phyloP scores from a whole-genome alignment of 1,140 invertebrate species.

The Drosophila pallidifrons region DNA sequence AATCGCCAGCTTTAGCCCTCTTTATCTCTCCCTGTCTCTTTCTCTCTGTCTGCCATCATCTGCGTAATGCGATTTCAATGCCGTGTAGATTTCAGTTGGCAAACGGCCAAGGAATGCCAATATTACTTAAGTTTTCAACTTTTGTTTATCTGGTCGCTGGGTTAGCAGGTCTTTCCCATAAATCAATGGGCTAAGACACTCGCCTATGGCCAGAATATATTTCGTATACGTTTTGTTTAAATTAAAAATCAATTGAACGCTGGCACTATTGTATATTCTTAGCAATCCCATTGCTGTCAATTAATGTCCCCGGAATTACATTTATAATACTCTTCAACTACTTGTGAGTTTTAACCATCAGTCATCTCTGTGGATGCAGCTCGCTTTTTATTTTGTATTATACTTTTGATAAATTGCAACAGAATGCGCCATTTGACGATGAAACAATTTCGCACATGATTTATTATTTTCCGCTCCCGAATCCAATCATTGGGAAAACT shows the following conservation, averaged over 20 bases:
- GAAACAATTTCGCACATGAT: neutral
- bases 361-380: constrained; percentile 1
- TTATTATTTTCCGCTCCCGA: constrained; percentile 2
- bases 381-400: neutral
- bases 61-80: constrained; percentile 70
- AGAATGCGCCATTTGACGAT: constrained; percentile 3
- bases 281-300: neutral
- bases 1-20: constrained; percentile 24
- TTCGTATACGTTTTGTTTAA: constrained; percentile 3
- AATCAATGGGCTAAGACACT: constrained; percentile 27
- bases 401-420: constrained; percentile 2
- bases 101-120: constrained; percentile 52
- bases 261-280: neutral
- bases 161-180: constrained; percentile 42
- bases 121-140: constrained; percentile 48
- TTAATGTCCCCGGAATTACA: neutral
- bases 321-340: neutral
- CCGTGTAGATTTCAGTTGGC: constrained; percentile 54
- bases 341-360: constrained; percentile 8
- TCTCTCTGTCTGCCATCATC: constrained; percentile 1
- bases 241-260: neutral
- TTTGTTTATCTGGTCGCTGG: constrained; percentile 14
- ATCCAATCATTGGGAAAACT: neutral
- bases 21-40: neutral
- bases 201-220: neutral